These are phyloP conservation scores for Leptoclinus maculatus DNA, from an alignment of 2,797 vertebrate species.

Conservation along the genomic window DNA sequence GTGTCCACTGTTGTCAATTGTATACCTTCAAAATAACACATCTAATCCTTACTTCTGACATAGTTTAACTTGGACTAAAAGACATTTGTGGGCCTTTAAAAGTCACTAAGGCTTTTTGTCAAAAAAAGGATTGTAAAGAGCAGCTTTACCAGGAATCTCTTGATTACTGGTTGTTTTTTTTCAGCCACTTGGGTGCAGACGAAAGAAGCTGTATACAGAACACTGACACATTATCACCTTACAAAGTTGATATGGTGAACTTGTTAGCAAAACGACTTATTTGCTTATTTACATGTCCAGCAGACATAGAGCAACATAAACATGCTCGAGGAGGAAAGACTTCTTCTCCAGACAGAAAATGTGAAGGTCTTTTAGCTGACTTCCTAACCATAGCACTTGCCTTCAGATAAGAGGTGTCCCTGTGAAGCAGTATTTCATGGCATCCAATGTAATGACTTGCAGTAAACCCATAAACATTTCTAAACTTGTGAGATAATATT, in stretches of 20 bases:
- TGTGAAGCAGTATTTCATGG: conserved; percentile 39
- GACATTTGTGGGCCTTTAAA: background rate
- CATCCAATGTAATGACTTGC: conserved; percentile 19
- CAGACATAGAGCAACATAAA: background rate
- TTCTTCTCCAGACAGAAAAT: background rate
- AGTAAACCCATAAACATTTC: conserved; percentile 6
- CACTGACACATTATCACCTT: background rate
- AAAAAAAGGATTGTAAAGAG: background rate
- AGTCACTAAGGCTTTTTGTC: background rate
- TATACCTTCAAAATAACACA: background rate
- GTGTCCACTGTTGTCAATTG: background rate
- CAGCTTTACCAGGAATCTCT: background rate
- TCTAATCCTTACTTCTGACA: background rate
- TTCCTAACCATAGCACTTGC: background rate
- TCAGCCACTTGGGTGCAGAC: background rate
- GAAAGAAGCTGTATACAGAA: background rate
- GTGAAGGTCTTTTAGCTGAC: background rate
- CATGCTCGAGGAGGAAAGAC: background rate
- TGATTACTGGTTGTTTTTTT: background rate
- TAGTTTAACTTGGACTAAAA: background rate
- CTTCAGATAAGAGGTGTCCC: conserved; percentile 40
- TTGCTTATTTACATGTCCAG: background rate
- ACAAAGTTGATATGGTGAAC: background rate
- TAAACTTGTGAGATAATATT: background rate
- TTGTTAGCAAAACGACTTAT: background rate